phyloP scores from a whole-genome alignment of 2,797 vertebrate species.

The Aplochiton taeniatus region DNA sequence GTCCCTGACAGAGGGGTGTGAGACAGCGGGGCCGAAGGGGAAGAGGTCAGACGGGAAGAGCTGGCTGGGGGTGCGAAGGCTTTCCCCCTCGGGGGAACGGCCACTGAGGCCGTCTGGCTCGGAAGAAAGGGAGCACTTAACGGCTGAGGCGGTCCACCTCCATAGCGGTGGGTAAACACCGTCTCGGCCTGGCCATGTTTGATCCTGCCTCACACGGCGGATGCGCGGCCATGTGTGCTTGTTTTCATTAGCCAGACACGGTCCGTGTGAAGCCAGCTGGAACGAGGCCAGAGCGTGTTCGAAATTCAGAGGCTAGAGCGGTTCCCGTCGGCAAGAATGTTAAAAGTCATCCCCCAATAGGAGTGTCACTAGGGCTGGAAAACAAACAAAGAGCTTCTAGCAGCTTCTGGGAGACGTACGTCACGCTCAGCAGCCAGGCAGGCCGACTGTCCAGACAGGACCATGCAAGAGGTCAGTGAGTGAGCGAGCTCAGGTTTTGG shows the following conservation, averaged over 20 bases:
- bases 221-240: slow-evolving; percentile 37
- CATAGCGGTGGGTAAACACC: not conserved
- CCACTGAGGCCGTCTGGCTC: slow-evolving; percentile 4
- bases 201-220: slow-evolving; percentile 18
- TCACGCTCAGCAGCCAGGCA: not conserved
- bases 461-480: slow-evolving; percentile 55
- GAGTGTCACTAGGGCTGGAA: not conserved
- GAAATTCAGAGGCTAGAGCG: slow-evolving; percentile 18
- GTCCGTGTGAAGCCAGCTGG: slow-evolving; percentile 35
- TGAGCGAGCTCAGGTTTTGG: slow-evolving; percentile 53
- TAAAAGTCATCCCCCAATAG: slow-evolving; percentile 24
- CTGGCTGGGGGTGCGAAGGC: not conserved
- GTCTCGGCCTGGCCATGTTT: slow-evolving; percentile 11
- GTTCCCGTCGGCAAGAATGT: slow-evolving; percentile 19
- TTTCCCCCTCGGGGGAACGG: no score
- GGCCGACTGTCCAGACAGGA: slow-evolving; percentile 56
- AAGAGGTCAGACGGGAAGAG: no score
- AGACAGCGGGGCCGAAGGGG: no score
- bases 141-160: not conserved
- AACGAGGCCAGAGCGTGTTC: slow-evolving; percentile 31
- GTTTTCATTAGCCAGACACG: slow-evolving; percentile 35
- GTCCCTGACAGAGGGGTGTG: no score
- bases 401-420: no score
- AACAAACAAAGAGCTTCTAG: slow-evolving; percentile 18
- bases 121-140: not conserved